Base-by-base conservation (phyloP, 2,797 vertebrate genomes). In the Helostoma temminkii region DNA sequence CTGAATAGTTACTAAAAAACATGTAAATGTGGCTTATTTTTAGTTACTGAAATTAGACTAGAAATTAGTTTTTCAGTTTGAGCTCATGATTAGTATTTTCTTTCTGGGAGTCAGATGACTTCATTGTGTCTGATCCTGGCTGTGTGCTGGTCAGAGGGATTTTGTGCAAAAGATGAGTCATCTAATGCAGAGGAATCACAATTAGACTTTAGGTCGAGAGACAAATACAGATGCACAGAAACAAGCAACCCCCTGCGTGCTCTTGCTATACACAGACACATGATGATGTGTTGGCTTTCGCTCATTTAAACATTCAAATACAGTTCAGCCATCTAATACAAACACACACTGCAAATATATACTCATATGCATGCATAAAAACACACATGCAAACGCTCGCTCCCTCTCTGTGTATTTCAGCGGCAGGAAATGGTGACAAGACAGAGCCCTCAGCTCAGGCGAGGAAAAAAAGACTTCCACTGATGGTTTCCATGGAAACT, bases 401-500 rank as follows among this genome's bases (percentile, higher is more conserved):
- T 36, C 42, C 59, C 60, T 26, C 64, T 62, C 47, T 75, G 26
- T 77, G 72, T 83, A 60, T 85, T 82, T 87, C 81, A 84, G 68
- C n/a, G 18, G 85, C 75, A 89, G 82, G 81, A 86, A 88, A 93
- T 83, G 82, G 85, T 90, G 87, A 87, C 85, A 90, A 89, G 88
- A 93, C 87, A 86, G 86, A 86, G 86, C 86, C 82, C 84, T 90
- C 71, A 83, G 87, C 84, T 90, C 69, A 76, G 76, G 81, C 68
- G 9, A 77, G 18, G 9, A 26, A 75, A 87, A 88, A 88, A 82
- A 91, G 75, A 91, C 86, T 89, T 93, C 82, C 88, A 92, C 86
- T 90, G 86, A 74, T 89, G 83, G 94, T 95, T 94, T 82, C 93
- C 92, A 95, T 95, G 91, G 94, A 91, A 95, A 95, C 93, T 90